phyloP scores from a whole-genome alignment of 1,140 invertebrate species.

The Drosophila serrata region DNA sequence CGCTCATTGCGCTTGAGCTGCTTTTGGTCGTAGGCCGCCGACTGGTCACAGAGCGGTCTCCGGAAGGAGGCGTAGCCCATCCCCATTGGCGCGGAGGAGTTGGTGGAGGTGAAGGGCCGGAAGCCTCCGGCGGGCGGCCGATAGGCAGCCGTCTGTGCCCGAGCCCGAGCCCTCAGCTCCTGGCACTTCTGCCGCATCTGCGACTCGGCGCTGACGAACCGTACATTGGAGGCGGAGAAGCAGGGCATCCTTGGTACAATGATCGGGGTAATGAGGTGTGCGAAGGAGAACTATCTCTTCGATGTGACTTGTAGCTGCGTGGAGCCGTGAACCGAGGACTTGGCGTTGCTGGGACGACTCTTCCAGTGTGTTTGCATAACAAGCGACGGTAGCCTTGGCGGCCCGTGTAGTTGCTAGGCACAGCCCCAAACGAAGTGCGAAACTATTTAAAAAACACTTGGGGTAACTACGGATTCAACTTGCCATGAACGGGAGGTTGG shows the following conservation, averaged over 20 bases:
- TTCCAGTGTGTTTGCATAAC: constrained; percentile 47
- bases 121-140: constrained; percentile 51
- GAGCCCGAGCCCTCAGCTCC: constrained; percentile 56
- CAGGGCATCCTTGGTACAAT: constrained; percentile 66
- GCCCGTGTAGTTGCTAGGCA: constrained; percentile 43
- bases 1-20: constrained; percentile 67
- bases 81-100: constrained; percentile 19
- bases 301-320: not conserved
- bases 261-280: constrained; percentile 7
- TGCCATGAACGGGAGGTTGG: not conserved
- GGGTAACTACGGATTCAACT: constrained; percentile 16
- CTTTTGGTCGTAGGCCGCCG: constrained; percentile 61
- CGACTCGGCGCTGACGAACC: constrained; percentile 66
- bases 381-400: constrained; percentile 65
- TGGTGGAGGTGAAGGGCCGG: constrained; percentile 36
- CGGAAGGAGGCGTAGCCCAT: constrained; percentile 40
- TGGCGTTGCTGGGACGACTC: constrained; percentile 30
- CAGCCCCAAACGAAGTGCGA: constrained; percentile 34
- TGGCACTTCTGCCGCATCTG: constrained; percentile 55
- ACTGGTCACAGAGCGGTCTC: constrained; percentile 45
- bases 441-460: constrained; percentile 46
- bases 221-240: constrained; percentile 76
- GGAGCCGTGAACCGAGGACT: not conserved
- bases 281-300: constrained; percentile 2
- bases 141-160: constrained; percentile 69